A percentile compares a stretch with the other conserved stretches of the same genome.
phyloP scores from a whole-genome alignment of 1,140 invertebrate species.

The Cephus cinctus region DNA sequence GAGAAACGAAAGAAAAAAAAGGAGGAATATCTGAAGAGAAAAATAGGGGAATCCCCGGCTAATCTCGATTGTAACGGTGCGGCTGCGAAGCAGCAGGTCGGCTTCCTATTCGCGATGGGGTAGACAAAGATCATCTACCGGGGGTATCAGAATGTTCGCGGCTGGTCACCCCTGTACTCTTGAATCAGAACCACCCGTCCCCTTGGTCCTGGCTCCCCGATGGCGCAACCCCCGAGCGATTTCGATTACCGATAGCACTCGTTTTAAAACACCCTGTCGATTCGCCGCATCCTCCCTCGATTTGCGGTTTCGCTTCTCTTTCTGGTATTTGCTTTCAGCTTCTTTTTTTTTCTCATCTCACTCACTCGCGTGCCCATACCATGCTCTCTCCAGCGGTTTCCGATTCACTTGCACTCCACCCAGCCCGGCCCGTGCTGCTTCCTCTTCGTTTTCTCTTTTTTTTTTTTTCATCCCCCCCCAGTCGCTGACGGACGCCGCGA shows the following conservation, averaged over 20 bases:
- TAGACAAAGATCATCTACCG: conserved; percentile 8
- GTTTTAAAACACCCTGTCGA: conserved; percentile 52
- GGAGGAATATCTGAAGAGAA: too few relatives aligned
- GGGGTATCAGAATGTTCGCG: conserved; percentile 37
- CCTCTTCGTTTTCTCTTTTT: conserved; percentile 28
- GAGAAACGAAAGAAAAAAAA: too few relatives aligned
- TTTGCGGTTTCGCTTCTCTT: conserved; percentile 1
- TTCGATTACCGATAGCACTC: conserved; percentile 54
- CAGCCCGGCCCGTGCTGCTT: conserved; percentile 14
- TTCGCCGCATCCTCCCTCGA: conserved; percentile 24
- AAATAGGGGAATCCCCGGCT: too few relatives aligned
- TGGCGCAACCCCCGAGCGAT: conserved; percentile 43
- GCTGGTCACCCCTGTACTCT: conserved; percentile 39
- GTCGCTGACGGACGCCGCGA: conserved; percentile 48
- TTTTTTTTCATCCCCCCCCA: conserved; percentile 22
- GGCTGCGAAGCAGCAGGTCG: too few relatives aligned
- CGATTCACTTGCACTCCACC: conserved; percentile 27
- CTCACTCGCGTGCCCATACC: background rate
- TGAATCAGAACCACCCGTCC: background rate
- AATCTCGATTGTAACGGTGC: too few relatives aligned
- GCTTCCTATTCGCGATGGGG: too few relatives aligned
- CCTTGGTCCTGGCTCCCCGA: too few relatives aligned
- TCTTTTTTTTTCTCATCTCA: conserved; percentile 8
- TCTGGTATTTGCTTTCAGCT: background rate
- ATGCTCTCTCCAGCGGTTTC: background rate